These are phyloP conservation scores for Rhineura floridana DNA, from an alignment of 2,113 vertebrate species.

Conservation along the genomic window DNA sequence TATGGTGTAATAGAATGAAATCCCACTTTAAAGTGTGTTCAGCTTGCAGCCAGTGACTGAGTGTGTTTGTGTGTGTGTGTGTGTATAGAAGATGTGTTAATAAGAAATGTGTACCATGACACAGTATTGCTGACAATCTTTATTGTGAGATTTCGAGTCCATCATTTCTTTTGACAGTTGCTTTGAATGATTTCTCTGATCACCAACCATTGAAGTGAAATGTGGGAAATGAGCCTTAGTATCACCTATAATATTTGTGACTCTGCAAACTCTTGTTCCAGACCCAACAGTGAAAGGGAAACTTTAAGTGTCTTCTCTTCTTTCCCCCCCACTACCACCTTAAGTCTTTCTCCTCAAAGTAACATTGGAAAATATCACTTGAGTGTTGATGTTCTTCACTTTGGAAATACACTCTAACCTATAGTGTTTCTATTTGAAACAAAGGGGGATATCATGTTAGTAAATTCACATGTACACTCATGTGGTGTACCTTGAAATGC, in stretches of 20 bases:
- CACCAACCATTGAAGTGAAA: constrained; percentile 49
- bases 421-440: constrained; percentile 60
- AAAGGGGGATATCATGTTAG: neutral
- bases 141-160: constrained; percentile 70
- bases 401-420: constrained; percentile 59
- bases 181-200: constrained; percentile 64
- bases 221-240: constrained; percentile 73
- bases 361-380: constrained; percentile 51
- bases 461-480: neutral
- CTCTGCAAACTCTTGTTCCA: constrained; percentile 66
- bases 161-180: constrained; percentile 66
- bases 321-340: neutral
- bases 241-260: constrained; percentile 68
- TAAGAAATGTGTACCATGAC: constrained; percentile 74
- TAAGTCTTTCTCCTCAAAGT: constrained; percentile 56
- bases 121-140: constrained; percentile 78
- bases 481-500: neutral
- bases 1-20: constrained; percentile 49
- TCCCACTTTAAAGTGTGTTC: constrained; percentile 52
- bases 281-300: constrained; percentile 73
- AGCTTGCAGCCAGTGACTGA: constrained; percentile 65
- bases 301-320: constrained; percentile 44
- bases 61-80: constrained; percentile 6
- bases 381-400: constrained; percentile 58
- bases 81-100: constrained; percentile 65